Evolutionary conservation across 2,888 invertebrate genomes (phyloP).

Genomic region (Xestia rhomboidea): DNA sequence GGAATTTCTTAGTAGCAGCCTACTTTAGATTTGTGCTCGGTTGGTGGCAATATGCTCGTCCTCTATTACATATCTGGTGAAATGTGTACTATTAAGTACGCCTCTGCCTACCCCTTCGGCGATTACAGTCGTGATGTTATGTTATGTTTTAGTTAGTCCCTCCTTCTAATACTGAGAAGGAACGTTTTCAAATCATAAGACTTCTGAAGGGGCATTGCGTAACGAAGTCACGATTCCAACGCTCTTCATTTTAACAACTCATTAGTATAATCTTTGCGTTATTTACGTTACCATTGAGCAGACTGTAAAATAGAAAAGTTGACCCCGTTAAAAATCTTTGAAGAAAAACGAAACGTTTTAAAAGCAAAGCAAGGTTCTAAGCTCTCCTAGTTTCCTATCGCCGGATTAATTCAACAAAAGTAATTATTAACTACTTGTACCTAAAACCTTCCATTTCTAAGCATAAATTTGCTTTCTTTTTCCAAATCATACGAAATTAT

Average conservation of each 20-base stretch:
- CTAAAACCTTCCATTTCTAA: neutral
- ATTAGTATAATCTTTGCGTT: neutral
- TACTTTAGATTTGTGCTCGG: neutral
- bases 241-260: neutral
- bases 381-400: neutral
- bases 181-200: neutral
- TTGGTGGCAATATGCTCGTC: neutral
- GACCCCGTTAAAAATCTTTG: neutral
- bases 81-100: neutral
- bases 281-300: neutral
- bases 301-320: neutral
- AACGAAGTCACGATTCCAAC: too few species aligned
- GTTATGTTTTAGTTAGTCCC: neutral
- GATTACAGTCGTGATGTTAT: neutral
- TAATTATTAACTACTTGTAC: neutral
- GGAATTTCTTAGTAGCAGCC: neutral
- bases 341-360: neutral
- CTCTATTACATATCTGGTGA: neutral
- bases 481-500: constrained; percentile 2
- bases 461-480: neutral
- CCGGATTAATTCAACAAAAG: neutral
- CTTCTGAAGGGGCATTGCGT: too few species aligned
- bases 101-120: neutral
- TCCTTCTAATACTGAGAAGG: neutral
- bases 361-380: neutral